Evolutionary conservation across 1,140 invertebrate genomes (phyloP).

Genomic region (Drosophila funebris): DNA sequence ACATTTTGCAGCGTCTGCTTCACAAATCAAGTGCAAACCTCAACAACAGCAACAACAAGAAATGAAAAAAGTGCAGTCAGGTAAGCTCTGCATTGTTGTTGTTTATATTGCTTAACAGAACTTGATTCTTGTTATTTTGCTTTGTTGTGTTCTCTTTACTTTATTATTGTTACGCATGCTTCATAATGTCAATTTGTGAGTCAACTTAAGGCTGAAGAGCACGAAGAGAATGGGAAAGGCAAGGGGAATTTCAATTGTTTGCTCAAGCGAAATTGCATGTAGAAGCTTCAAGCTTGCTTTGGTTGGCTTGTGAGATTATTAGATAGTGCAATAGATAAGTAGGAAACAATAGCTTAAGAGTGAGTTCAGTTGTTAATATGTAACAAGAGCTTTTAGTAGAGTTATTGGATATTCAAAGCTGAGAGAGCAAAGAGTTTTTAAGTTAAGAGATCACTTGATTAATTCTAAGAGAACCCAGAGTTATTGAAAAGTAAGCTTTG

Average conservation of each 20-base stretch:
- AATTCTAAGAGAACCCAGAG: too few species aligned
- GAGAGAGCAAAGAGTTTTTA: too few species aligned
- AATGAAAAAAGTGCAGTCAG: slow-evolving; percentile 20
- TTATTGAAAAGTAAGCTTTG: too few species aligned
- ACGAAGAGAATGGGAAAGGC: not conserved
- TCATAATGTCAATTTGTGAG: slow-evolving; percentile 57
- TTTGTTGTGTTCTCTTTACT: slow-evolving; percentile 27
- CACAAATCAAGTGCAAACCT: slow-evolving; percentile 67
- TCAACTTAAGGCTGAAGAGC: slow-evolving; percentile 21
- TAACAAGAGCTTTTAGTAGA: too few species aligned
- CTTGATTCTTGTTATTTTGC: slow-evolving; percentile 32
- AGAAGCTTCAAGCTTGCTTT: slow-evolving; percentile 9
- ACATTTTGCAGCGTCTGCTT: slow-evolving; percentile 56
- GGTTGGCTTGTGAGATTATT: slow-evolving; percentile 9
- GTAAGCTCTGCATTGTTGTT: slow-evolving; percentile 26
- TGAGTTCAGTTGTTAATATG: not conserved
- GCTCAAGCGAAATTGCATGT: slow-evolving; percentile 6
- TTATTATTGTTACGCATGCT: slow-evolving; percentile 47
- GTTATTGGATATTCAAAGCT: too few species aligned
- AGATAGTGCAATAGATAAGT: not conserved
- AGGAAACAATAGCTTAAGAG: not conserved
- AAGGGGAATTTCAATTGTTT: slow-evolving; percentile 44
- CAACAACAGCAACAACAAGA: not conserved
- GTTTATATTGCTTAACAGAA: slow-evolving; percentile 36
- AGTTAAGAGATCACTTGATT: too few species aligned